Evolutionary conservation across 1,140 invertebrate species (phyloP).

Genomic region (Paramacrobiotus metropolitanus): DNA sequence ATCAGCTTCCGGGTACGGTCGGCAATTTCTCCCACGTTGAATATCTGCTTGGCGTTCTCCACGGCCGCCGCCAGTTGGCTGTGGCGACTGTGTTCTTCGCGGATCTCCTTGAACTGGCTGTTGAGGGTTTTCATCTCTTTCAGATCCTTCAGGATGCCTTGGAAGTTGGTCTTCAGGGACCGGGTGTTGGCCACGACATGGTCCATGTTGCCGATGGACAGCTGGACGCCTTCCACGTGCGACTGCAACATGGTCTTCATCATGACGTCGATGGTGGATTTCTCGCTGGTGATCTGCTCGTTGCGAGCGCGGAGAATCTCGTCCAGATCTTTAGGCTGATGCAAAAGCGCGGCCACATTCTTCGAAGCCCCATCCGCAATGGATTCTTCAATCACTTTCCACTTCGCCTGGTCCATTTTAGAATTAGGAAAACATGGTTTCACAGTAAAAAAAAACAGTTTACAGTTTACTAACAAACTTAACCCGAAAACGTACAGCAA

Average conservation of each 20-base stretch:
- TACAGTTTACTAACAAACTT: no score
- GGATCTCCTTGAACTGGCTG: slow-evolving; percentile 50
- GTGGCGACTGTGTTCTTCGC: slow-evolving; percentile 75
- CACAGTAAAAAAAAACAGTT: no score
- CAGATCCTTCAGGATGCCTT: slow-evolving; percentile 41
- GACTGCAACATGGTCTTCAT: slow-evolving; percentile 95
- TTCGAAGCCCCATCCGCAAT: slow-evolving; percentile 1
- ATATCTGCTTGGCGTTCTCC: slow-evolving; percentile 93
- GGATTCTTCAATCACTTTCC: background rate
- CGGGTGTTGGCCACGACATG: slow-evolving; percentile 25
- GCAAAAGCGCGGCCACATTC: background rate
- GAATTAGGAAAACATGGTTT: no score
- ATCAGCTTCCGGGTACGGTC: slow-evolving; percentile 80
- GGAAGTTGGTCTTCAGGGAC: slow-evolving; percentile 13
- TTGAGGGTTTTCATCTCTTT: slow-evolving; percentile 44
- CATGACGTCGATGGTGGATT: slow-evolving; percentile 86
- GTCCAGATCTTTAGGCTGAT: background rate
- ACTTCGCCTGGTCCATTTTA: background rate
- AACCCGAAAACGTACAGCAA: no score
- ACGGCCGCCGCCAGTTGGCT: slow-evolving; percentile 58
- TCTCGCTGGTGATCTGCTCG: slow-evolving; percentile 22
- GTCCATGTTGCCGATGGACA: slow-evolving; percentile 70
- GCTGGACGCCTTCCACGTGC: slow-evolving; percentile 80
- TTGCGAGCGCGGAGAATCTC: slow-evolving; percentile 4
- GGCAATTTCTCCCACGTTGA: slow-evolving; percentile 86